These are phyloP conservation scores for Eptesicus fuscus DNA, from an alignment of 2,113 vertebrate species.

Conservation along the genomic window DNA sequence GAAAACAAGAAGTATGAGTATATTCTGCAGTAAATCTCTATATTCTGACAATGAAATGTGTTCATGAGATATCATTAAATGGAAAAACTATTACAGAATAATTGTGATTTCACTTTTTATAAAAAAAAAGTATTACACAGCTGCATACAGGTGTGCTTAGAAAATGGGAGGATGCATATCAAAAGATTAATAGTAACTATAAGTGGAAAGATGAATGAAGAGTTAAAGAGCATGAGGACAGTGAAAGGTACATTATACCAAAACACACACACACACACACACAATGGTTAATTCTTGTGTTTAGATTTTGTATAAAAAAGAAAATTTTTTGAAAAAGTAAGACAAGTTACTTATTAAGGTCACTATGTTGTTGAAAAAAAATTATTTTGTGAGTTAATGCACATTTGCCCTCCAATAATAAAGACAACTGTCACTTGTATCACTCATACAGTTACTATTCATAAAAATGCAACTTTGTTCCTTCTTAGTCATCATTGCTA, in stretches of 20 bases:
- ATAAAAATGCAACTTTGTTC: constrained; percentile 2
- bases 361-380: not conserved
- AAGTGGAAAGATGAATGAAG: not conserved
- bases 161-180: not conserved
- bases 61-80: not conserved
- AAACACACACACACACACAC: not conserved
- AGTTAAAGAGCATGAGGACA: not conserved
- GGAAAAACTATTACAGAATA: not conserved
- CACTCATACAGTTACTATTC: constrained; percentile 21
- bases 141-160: not conserved
- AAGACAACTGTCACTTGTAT: not conserved
- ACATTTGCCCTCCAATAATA: not conserved
- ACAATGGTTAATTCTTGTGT: not conserved
- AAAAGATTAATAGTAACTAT: not conserved
- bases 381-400: not conserved
- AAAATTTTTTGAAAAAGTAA: not conserved
- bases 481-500: not conserved
- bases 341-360: not conserved
- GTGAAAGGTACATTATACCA: not conserved
- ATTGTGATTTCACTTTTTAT: not conserved
- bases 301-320: not conserved
- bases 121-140: not conserved
- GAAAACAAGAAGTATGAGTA: not conserved
- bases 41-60: not conserved
- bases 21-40: not conserved